Evolutionary conservation across 2,888 invertebrate species (phyloP).

Genomic region (Bellardia bayeri): DNA sequence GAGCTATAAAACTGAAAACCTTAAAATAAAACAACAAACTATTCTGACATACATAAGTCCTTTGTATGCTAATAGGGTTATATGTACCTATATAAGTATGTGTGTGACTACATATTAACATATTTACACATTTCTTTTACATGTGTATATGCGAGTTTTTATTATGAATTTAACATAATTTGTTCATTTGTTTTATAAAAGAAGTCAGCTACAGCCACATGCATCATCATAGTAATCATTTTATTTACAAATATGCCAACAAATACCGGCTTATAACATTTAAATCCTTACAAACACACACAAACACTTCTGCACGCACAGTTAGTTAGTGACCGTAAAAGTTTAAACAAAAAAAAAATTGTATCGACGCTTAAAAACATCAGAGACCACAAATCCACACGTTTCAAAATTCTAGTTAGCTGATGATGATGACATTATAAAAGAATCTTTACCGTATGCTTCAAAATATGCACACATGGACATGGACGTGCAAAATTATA

Average conservation of each 20-base stretch:
- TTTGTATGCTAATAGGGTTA: too few relatives aligned
- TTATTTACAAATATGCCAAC: slow-evolving; percentile 5
- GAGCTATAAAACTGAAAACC: background rate
- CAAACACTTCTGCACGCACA: background rate
- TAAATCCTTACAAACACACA: background rate
- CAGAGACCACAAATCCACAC: slow-evolving; percentile 56
- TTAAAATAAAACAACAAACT: background rate
- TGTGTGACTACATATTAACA: too few relatives aligned
- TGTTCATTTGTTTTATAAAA: background rate
- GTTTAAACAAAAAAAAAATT: slow-evolving; percentile 5
- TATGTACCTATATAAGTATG: too few relatives aligned
- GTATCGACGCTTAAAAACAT: slow-evolving; percentile 29
- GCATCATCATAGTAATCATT: background rate
- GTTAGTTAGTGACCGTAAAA: background rate
- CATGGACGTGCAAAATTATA: background rate
- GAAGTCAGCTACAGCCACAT: background rate
- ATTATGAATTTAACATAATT: background rate
- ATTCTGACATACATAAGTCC: background rate
- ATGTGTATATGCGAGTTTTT: background rate
- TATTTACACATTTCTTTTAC: background rate
- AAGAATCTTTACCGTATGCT: slow-evolving; percentile 12
- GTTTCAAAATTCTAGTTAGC: slow-evolving; percentile 38
- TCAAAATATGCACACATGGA: slow-evolving; percentile 13
- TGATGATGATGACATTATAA: slow-evolving; percentile 43
- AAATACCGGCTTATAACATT: background rate